A percentile compares a stretch with the other conserved stretches of the same genome.
These are phyloP conservation scores for Grammomys dolichurus DNA, from an alignment of 2,113 vertebrate species.

Conservation along the genomic window DNA sequence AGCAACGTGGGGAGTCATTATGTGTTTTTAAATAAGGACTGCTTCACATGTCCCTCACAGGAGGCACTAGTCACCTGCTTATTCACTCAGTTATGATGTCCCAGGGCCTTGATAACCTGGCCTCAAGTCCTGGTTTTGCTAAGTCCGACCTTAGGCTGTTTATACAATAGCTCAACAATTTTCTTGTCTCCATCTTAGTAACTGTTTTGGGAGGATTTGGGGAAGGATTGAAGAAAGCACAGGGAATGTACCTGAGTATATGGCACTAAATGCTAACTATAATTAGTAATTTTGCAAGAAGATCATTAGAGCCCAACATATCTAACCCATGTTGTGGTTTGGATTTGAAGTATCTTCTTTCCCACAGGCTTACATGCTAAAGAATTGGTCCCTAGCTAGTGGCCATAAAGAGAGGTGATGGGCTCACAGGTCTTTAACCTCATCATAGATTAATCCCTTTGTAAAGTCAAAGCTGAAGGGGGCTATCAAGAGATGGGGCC, in stretches of 20 bases:
- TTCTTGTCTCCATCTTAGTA: not conserved
- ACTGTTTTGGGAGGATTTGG: not conserved
- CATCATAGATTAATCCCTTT: not conserved
- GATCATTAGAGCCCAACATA: not conserved
- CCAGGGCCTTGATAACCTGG: not conserved
- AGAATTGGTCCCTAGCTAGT: not conserved
- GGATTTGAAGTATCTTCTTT: not conserved
- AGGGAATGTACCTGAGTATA: not conserved
- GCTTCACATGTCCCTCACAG: not conserved
- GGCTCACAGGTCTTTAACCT: not conserved
- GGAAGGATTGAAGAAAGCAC: not conserved
- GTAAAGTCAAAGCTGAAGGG: not conserved
- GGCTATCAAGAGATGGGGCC: not conserved
- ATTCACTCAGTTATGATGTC: not conserved
- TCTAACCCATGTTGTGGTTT: not conserved
- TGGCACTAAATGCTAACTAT: not conserved
- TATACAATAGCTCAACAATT: not conserved
- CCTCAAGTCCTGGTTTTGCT: not conserved
- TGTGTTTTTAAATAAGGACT: not conserved
- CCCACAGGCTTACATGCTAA: not conserved
- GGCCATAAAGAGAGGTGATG: not conserved
- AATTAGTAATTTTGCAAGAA: not conserved
- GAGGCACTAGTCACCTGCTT: not conserved
- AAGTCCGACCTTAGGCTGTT: not conserved
- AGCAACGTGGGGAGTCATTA: not conserved